phyloP scores from a whole-genome alignment of 2,888 invertebrate species.

The Tetrapedia diversipes region DNA sequence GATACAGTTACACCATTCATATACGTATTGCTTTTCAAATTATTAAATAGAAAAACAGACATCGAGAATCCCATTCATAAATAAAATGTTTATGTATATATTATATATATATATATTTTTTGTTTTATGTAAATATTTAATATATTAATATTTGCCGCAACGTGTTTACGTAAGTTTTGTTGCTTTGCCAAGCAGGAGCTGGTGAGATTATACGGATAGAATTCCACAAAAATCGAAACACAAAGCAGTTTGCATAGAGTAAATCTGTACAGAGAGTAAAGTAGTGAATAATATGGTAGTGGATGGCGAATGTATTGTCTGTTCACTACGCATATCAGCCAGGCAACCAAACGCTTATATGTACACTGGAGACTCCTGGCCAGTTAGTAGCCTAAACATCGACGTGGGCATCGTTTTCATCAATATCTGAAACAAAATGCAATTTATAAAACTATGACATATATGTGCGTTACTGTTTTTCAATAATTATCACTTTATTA shows the following conservation, averaged over 20 bases:
- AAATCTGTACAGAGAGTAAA: conserved; percentile 75
- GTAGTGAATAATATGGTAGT: conserved; percentile 75
- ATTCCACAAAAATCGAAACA: conserved; percentile 72
- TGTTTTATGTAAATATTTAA: conserved; percentile 76
- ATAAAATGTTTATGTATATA: conserved; percentile 64
- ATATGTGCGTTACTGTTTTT: no score
- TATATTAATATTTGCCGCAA: conserved; percentile 71
- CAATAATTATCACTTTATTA: not conserved
- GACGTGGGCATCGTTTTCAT: conserved; percentile 99
- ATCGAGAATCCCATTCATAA: conserved; percentile 70
- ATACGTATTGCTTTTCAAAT: conserved; percentile 1
- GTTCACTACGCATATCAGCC: conserved; percentile 79
- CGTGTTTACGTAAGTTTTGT: conserved; percentile 64
- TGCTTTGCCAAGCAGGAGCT: conserved; percentile 75
- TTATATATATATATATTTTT: conserved; percentile 64
- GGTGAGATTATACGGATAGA: conserved; percentile 70
- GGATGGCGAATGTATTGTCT: conserved; percentile 82
- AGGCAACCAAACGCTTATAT: conserved; percentile 87
- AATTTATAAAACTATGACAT: no score
- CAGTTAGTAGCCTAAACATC: conserved; percentile 99
- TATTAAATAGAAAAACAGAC: conserved; percentile 38
- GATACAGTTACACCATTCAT: not conserved
- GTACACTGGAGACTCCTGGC: conserved; percentile 99
- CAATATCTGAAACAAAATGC: conserved; percentile 90
- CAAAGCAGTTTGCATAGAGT: conserved; percentile 75